Base-by-base conservation (phyloP, 2,888 invertebrate genomes). In the Drosophila meridiana region DNA sequence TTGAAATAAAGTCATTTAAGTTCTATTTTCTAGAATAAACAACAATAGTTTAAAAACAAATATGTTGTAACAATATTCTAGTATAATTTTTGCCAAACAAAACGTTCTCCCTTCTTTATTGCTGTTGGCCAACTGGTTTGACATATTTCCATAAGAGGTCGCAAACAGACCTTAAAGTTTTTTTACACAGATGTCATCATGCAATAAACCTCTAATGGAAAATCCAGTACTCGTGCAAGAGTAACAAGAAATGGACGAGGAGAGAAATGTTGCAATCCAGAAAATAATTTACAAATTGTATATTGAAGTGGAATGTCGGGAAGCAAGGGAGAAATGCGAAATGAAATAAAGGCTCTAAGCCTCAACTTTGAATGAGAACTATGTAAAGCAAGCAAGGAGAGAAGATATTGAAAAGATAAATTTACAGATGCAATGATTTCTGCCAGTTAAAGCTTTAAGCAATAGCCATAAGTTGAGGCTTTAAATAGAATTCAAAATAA, bases 101-200 rank as follows among this genome's bases (percentile, higher is more conserved):
- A 34, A 34, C 34, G 34, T 2, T 40, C 38, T 42, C 42, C 20
- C 20, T 43, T 43, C 20, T n/a, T 7, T 20, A 28, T 30, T 3
- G 47, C n/a, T 47, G 47, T 30, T 45, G 40, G 42, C 38, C 78
- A 76, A 77, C 60, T 78, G 61, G 61, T 20, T 69, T 62, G 56
- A 52, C 50, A 40, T 61, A 69, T 78, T 62, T 64, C 61, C 73
- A 78, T 76, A 65, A 73, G 55, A 47, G 69, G 38, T 68, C 68
- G 40, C 56, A 78, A 72, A 63, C 56, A 73, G 26, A 36, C 14
- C 66, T 59, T 59, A 59, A 73, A 73, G 63, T 78, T 59, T 56
- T 43, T 26, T 26, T 62, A 70, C 57, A 61, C 53, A 64, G 58
- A 60, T 69, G 42, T 34, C 59, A 57, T 48, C 45, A 40, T 50